Conservation (phyloP, 92 coral and sea anemone species). For the Epizoanthus rinbou region DNA sequence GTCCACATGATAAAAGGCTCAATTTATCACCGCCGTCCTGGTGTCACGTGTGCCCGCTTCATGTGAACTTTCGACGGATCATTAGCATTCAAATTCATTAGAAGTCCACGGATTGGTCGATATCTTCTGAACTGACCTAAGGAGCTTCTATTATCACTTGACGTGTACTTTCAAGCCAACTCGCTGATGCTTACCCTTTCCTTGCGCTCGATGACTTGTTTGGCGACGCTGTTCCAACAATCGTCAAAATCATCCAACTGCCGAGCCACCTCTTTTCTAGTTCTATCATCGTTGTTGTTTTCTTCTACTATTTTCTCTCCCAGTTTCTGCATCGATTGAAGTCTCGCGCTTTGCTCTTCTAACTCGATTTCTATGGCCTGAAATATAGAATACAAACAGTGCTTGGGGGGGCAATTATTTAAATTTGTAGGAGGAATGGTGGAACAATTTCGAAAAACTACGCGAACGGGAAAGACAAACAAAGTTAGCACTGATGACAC, state of each 20-base stretch:
- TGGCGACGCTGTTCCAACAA: slow-evolving; percentile 87
- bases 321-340: slow-evolving; percentile 65
- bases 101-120: too few species aligned
- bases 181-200: slow-evolving; percentile 67
- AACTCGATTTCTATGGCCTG: slow-evolving; percentile 78
- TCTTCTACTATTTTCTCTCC: slow-evolving; percentile 74
- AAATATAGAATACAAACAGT: background rate
- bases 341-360: slow-evolving; percentile 67
- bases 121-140: too few species aligned
- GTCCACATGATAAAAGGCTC: too few species aligned
- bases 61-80: too few species aligned
- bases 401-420: background rate
- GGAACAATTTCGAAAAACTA: too few species aligned
- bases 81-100: too few species aligned
- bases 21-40: too few species aligned
- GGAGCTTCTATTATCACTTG: too few species aligned
- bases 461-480: too few species aligned
- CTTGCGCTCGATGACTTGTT: slow-evolving; percentile 72
- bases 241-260: slow-evolving; percentile 89
- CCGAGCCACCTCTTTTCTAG: slow-evolving; percentile 67
- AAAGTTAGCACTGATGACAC: too few species aligned
- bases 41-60: too few species aligned
- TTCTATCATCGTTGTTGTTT: slow-evolving; percentile 57
- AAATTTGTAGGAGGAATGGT: too few species aligned
- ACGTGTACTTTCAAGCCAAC: background rate